These are phyloP conservation scores for Helarctos malayanus DNA, from an alignment of 2,797 vertebrate genomes.

Conservation along the genomic window DNA sequence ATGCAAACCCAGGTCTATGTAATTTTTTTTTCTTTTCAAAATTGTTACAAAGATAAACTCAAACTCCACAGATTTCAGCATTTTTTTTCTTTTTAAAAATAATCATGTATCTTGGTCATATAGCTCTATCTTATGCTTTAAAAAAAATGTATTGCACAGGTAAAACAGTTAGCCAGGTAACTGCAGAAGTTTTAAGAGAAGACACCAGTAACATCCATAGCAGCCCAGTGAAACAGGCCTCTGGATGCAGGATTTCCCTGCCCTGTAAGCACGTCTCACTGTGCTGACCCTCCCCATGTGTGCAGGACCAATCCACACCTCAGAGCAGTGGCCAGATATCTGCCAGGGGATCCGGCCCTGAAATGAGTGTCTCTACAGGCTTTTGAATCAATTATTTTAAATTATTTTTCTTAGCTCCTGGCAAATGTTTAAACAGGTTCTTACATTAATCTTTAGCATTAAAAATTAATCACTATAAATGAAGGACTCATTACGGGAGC, in stretches of 20 bases:
- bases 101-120: not conserved
- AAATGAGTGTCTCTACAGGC: not conserved
- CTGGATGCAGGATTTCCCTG: not conserved
- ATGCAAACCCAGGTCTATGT: not conserved
- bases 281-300: accelerated
- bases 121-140: too few relatives aligned
- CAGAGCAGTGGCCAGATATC: not conserved
- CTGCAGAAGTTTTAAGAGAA: not conserved
- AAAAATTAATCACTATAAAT: slow-evolving; percentile 72
- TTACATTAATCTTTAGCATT: slow-evolving; percentile 72
- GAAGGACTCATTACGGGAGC: slow-evolving; percentile 13
- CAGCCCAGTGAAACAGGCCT: not conserved
- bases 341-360: not conserved
- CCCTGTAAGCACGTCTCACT: not conserved
- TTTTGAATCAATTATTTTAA: slow-evolving; percentile 61
- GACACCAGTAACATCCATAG: not conserved
- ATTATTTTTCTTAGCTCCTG: slow-evolving; percentile 56
- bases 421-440: slow-evolving; percentile 71
- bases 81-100: not conserved
- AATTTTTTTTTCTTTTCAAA: not conserved
- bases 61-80: not conserved
- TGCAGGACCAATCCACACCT: not conserved
- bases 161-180: not conserved
- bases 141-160: not conserved
- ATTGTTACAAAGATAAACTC: not conserved